These are phyloP conservation scores for Ceratothoa steindachneri DNA, from an alignment of 2,888 invertebrate species.

Conservation along the genomic window DNA sequence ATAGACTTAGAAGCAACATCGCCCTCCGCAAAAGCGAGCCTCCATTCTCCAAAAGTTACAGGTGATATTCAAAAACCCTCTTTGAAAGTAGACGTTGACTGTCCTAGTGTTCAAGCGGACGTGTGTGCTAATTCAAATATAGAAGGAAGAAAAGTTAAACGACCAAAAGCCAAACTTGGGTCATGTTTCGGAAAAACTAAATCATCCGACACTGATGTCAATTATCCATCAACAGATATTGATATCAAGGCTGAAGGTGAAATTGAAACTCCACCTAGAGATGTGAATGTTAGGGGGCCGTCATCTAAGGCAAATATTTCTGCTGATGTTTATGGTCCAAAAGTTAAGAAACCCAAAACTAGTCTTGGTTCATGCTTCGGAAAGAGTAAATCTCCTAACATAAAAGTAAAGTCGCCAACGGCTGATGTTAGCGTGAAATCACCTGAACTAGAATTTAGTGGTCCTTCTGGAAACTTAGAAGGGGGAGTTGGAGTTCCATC, in stretches of 20 bases:
- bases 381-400: neutral
- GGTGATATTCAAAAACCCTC: neutral
- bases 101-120: neutral
- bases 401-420: neutral
- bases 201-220: neutral
- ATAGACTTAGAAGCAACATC: neutral
- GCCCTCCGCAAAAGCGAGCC: no score
- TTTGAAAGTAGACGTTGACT: neutral
- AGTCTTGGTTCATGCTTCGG: neutral
- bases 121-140: neutral
- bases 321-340: neutral
- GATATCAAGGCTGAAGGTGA: neutral
- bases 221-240: neutral
- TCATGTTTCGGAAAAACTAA: constrained; percentile 1
- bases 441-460: no score
- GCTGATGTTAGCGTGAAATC: no score
- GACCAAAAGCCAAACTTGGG: neutral
- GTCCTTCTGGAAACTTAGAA: no score
- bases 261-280: constrained; percentile 3
- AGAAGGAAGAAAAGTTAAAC: neutral
- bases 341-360: neutral
- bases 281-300: neutral
- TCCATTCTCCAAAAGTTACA: no score
- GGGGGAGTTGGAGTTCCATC: no score
- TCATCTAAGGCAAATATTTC: neutral